Evolutionary conservation across 2,888 invertebrate genomes (phyloP).

Genomic region (Eristalis arbustorum): DNA sequence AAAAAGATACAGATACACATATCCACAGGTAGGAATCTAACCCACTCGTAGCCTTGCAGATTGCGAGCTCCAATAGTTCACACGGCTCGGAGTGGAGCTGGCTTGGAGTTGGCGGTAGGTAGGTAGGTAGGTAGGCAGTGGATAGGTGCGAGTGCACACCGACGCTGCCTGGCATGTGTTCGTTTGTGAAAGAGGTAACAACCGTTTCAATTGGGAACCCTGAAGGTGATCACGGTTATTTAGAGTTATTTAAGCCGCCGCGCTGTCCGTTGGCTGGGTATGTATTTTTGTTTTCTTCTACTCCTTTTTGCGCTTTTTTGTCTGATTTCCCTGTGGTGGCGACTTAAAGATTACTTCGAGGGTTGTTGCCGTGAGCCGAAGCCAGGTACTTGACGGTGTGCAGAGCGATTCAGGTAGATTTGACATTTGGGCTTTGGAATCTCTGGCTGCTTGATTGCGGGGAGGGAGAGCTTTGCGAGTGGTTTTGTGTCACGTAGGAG

Average conservation of each 20-base stretch:
- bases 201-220: conserved; percentile 1
- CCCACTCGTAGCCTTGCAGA: background rate
- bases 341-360: background rate
- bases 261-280: background rate
- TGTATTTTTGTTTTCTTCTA: background rate
- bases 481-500: background rate
- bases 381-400: background rate
- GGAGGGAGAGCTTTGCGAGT: background rate
- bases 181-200: conserved; percentile 6
- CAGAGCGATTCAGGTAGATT: conserved; percentile 3
- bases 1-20: background rate
- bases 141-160: background rate
- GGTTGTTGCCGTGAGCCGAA: background rate
- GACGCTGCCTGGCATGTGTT: background rate
- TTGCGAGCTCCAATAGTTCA: conserved; percentile 1
- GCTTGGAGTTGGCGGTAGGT: background rate
- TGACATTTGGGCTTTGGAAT: background rate
- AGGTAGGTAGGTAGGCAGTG: background rate
- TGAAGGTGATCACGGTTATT: conserved; percentile 7
- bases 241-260: background rate
- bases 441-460: background rate
- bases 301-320: background rate
- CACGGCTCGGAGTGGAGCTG: background rate
- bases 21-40: background rate
- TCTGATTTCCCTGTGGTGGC: background rate